Conservation (phyloP, 92 coral and sea anemone genomes). For the Epizoanthus stellaris region DNA sequence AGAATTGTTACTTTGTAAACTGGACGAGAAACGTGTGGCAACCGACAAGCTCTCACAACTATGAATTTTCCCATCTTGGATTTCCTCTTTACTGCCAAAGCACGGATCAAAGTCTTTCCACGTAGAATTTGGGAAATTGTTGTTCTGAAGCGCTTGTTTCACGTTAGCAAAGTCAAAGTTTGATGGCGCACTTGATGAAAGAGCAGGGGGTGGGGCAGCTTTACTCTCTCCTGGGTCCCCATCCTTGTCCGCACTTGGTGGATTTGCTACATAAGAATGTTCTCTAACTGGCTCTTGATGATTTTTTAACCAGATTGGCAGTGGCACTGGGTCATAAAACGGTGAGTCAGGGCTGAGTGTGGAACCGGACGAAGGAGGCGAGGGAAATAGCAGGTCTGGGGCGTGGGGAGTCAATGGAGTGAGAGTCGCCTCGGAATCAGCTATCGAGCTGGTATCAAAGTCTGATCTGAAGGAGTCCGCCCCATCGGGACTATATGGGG, state of each 20-base stretch:
- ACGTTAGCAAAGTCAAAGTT: constrained; percentile 1
- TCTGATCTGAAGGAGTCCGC: constrained; percentile 43
- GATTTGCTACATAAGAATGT: neutral
- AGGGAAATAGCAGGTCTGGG: constrained; percentile 8
- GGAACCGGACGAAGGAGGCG: neutral
- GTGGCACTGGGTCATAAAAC: constrained; percentile 37
- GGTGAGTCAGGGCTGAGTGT: constrained; percentile 6
- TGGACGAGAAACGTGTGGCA: neutral
- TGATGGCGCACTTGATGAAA: neutral
- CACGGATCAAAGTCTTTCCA: neutral
- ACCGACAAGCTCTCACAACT: constrained; percentile 12
- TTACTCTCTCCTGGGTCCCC: neutral
- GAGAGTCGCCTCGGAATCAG: constrained; percentile 35
- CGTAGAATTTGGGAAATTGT: neutral
- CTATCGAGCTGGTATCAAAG: constrained; percentile 21
- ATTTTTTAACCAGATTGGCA: neutral
- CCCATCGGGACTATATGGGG: constrained; percentile 10
- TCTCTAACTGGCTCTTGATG: neutral
- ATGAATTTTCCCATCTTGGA: too few species aligned
- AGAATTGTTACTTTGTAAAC: neutral
- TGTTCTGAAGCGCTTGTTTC: constrained; percentile 5
- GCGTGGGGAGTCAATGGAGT: constrained; percentile 42
- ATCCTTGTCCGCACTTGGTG: neutral
- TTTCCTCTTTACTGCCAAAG: neutral
- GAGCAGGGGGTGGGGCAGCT: neutral